phyloP scores from a whole-genome alignment of 2,113 vertebrate genomes.

The Apeltes quadracus region DNA sequence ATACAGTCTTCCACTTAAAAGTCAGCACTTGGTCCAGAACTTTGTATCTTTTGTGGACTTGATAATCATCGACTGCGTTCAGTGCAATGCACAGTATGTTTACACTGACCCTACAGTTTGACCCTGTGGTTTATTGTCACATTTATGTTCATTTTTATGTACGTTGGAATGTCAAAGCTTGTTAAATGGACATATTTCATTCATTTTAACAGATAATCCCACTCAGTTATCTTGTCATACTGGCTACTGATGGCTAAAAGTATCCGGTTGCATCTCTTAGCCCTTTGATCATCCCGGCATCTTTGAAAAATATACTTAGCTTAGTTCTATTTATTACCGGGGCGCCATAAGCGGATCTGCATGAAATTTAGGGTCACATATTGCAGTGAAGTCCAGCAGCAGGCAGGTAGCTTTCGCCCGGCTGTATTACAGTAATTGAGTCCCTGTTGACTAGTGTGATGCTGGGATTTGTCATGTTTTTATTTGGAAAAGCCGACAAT shows the following conservation, averaged over 20 bases:
- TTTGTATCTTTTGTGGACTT: constrained; percentile 8
- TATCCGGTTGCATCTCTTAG: not conserved
- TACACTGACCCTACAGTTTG: not conserved
- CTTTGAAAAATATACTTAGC: not conserved
- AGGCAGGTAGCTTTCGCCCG: not conserved
- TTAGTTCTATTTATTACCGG: not conserved
- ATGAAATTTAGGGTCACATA: not conserved
- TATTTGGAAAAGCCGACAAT: not conserved
- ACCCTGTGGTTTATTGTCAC: no score
- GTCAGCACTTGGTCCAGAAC: not conserved
- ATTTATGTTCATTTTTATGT: not conserved
- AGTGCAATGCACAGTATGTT: not conserved
- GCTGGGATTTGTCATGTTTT: constrained; percentile 4
- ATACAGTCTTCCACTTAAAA: constrained; percentile 12
- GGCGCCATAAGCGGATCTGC: not conserved
- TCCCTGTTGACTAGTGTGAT: constrained; percentile 30
- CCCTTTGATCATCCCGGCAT: not conserved
- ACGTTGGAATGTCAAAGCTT: not conserved
- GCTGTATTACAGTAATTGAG: not conserved
- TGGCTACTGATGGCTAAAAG: not conserved
- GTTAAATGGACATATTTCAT: not conserved
- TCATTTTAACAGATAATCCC: not conserved
- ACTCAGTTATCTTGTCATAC: not conserved
- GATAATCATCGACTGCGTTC: not conserved
- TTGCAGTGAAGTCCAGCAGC: not conserved